phyloP scores from a whole-genome alignment of 2,888 invertebrate genomes.

The Ligdia adustata region DNA sequence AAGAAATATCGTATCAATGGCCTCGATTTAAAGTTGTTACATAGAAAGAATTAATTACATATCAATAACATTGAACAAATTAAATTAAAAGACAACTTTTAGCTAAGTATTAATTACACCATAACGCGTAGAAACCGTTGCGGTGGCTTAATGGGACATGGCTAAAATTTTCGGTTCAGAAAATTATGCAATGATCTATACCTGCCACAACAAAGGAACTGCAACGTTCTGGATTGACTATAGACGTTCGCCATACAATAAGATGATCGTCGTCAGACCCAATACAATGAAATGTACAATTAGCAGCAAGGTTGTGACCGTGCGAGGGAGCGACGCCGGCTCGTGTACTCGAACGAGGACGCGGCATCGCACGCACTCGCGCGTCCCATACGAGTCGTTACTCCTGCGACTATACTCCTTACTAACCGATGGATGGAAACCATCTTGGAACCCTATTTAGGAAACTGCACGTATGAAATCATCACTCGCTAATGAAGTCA shows the following conservation, averaged over 20 bases:
- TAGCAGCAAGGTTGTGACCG: constrained; percentile 45
- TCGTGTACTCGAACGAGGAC: constrained; percentile 27
- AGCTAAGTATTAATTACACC: background rate
- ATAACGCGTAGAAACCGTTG: constrained; percentile 16
- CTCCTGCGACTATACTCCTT: too few relatives aligned
- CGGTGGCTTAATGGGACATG: constrained; percentile 5
- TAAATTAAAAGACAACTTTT: background rate
- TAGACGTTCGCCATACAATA: constrained; percentile 7
- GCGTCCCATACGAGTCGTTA: too few relatives aligned
- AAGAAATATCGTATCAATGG: constrained; percentile 75
- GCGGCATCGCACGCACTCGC: constrained; percentile 54
- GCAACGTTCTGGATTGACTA: constrained; percentile 17
- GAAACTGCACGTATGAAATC: too few relatives aligned
- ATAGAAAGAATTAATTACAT: too few relatives aligned
- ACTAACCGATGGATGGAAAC: too few relatives aligned
- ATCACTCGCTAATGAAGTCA: too few relatives aligned
- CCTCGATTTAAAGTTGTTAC: constrained; percentile 78
- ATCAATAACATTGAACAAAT: too few relatives aligned
- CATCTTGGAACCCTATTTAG: too few relatives aligned
- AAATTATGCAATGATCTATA: constrained; percentile 18
- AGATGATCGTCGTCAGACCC: constrained; percentile 56
- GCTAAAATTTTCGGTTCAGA: constrained; percentile 20
- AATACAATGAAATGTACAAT: constrained; percentile 82
- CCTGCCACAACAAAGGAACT: constrained; percentile 19
- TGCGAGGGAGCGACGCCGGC: constrained; percentile 36